Evolutionary conservation across 2,888 invertebrate species (phyloP).

Genomic region (Dermolepida albohirtum): DNA sequence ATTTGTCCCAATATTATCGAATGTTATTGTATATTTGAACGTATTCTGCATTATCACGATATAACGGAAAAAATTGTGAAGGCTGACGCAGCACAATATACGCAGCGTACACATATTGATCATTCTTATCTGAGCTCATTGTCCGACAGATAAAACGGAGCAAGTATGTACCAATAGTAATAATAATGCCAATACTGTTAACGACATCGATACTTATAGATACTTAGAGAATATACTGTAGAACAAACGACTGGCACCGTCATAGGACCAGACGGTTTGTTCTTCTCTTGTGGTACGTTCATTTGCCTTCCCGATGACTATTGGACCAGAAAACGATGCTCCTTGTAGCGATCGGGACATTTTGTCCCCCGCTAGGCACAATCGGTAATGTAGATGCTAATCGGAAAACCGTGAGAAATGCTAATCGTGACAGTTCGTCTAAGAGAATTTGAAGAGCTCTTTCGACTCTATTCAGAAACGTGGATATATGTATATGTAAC

Average conservation of each 20-base stretch:
- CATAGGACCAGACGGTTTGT: too few species aligned
- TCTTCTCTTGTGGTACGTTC: too few species aligned
- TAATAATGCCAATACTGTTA: too few species aligned
- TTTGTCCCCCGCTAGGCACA: constrained; percentile 53
- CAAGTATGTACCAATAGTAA: constrained; percentile 28
- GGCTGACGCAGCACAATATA: constrained; percentile 31
- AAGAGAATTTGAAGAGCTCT: constrained; percentile 20
- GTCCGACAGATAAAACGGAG: constrained; percentile 26
- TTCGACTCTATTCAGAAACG: too few species aligned
- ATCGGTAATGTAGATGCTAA: constrained; percentile 62
- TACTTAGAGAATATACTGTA: too few species aligned
- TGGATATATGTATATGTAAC: too few species aligned
- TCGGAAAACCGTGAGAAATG: constrained; percentile 59
- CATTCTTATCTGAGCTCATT: constrained; percentile 32
- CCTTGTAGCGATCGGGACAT: constrained; percentile 36
- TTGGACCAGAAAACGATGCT: constrained; percentile 52
- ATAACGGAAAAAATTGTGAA: constrained; percentile 9
- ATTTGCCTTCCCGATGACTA: constrained; percentile 34
- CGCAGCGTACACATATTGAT: constrained; percentile 23
- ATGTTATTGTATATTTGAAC: too few species aligned
- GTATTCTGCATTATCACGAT: too few species aligned
- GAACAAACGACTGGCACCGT: too few species aligned
- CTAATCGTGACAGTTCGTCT: constrained; percentile 59
- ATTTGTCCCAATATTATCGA: too few species aligned
- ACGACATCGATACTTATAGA: too few species aligned